phyloP scores from a whole-genome alignment of 2,113 vertebrate genomes.

The Maccullochella peelii region DNA sequence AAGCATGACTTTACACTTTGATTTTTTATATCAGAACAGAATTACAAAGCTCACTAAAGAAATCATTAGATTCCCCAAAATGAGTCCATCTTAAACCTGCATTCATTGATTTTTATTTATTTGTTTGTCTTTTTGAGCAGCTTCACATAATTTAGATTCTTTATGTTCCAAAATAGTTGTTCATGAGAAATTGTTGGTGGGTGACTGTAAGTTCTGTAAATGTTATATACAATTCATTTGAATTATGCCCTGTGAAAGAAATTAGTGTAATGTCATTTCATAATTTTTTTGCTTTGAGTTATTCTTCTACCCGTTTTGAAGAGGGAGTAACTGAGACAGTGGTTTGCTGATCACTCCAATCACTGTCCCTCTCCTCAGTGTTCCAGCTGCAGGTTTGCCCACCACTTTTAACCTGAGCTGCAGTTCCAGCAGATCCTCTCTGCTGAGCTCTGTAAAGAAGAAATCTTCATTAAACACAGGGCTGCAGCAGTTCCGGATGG shows the following conservation, averaged over 20 bases:
- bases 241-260: no score
- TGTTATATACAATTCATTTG: no score
- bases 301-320: slow-evolving; percentile 14
- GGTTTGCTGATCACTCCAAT: slow-evolving; percentile 77
- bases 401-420: slow-evolving; percentile 80
- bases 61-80: no score
- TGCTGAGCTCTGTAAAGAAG: slow-evolving; percentile 80
- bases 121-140: no score
- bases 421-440: slow-evolving; percentile 64
- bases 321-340: slow-evolving; percentile 71
- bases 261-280: no score
- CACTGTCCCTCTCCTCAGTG: slow-evolving; percentile 69
- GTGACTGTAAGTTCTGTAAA: no score
- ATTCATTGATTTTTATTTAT: no score
- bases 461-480: slow-evolving; percentile 86
- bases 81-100: no score
- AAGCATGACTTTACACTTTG: no score
- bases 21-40: not conserved
- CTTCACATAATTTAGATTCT: no score
- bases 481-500: slow-evolving; percentile 75
- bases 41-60: not conserved
- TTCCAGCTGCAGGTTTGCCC: slow-evolving; percentile 70
- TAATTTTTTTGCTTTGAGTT: not conserved
- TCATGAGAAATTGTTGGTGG: no score
- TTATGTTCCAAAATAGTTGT: no score